A percentile compares a stretch with the other conserved stretches of the same genome.
These are phyloP conservation scores for Monopis laevigella DNA, from an alignment of 2,888 invertebrate genomes.

Conservation along the genomic window DNA sequence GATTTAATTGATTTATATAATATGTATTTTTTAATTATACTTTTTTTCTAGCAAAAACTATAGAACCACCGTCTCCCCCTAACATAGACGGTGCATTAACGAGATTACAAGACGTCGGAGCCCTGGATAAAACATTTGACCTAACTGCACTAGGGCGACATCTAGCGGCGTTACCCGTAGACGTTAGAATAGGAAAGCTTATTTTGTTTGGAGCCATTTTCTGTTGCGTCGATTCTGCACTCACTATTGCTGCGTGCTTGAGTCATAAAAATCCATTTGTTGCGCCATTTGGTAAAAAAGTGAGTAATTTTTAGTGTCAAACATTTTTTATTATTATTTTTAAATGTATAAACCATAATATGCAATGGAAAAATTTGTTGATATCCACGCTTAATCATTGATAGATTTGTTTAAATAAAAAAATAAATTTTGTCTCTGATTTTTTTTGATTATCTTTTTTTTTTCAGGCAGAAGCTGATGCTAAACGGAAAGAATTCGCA, in stretches of 20 bases:
- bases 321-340: not conserved
- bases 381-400: not conserved
- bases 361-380: not conserved
- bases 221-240: conserved; percentile 89
- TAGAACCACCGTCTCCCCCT: conserved; percentile 77
- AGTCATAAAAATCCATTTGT: conserved; percentile 84
- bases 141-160: conserved; percentile 89
- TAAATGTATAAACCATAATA: not conserved
- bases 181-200: conserved; percentile 91
- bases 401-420: not conserved
- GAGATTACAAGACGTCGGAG: conserved; percentile 80
- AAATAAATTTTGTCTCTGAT: not conserved
- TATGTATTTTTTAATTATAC: too few species aligned
- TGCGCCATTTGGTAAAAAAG: conserved; percentile 76
- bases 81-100: conserved; percentile 75
- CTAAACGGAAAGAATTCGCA: conserved; percentile 78
- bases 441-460: conserved; percentile 10
- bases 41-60: conserved; percentile 63
- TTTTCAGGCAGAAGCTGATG: conserved; percentile 71
- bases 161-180: conserved; percentile 88
- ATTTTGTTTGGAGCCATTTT: conserved; percentile 93
- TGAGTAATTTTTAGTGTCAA: conserved; percentile 19
- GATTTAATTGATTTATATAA: too few species aligned
- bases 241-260: conserved; percentile 88
- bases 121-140: conserved; percentile 76